Evolutionary conservation across 2,888 invertebrate species (phyloP), one percentile per base, ranked within the genome.

Genomic region (Tineola bisselliella): DNA sequence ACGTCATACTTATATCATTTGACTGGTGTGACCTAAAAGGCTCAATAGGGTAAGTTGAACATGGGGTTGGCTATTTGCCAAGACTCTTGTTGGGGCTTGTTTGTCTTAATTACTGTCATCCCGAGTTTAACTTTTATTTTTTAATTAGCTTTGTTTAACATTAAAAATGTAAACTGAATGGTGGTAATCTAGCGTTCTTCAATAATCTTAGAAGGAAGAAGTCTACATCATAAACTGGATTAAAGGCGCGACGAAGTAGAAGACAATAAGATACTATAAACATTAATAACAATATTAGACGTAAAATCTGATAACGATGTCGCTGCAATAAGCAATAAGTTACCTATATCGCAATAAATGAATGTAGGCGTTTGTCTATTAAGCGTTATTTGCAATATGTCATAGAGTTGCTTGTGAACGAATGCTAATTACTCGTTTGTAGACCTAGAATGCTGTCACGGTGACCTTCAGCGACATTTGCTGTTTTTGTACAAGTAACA

Each of bases 361-460:
- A 25, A 54, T 54, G 54, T 54, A 25, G 54, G 54, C 54, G 54
- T 54, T 19, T 18, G 54, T 54, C 54, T 52, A 25, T 2, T 38
- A 12, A 13, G 54, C 25, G 18, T 54, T 54, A 25, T 54, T 54
- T 54, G 25, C 54, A 54, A 54, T 54, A 25, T 25, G 3, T 25
- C 54, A 25, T 48, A 48, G 52, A 3, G 3, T 52, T 8, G 54
- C n/a, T 10, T 48, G 17, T 48, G 15, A 48, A 48, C 48, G 48
- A 54, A 54, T 54, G 54, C 54, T 54, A 54, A 54, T 54, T 54
- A 54, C 2, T 5, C 54, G 25, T 18, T 48, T 13, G 25, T 54
- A 13, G 48, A 48, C 15, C 54, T 17, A 54, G 54, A 54, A 54
- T 54, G 54, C 54, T 54, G 54, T 54, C 54, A 18, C 25, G 10